A percentile compares a stretch with the other conserved stretches of the same genome.
phyloP scores from a whole-genome alignment of 2,113 vertebrate genomes.

The Ailurus styani region DNA sequence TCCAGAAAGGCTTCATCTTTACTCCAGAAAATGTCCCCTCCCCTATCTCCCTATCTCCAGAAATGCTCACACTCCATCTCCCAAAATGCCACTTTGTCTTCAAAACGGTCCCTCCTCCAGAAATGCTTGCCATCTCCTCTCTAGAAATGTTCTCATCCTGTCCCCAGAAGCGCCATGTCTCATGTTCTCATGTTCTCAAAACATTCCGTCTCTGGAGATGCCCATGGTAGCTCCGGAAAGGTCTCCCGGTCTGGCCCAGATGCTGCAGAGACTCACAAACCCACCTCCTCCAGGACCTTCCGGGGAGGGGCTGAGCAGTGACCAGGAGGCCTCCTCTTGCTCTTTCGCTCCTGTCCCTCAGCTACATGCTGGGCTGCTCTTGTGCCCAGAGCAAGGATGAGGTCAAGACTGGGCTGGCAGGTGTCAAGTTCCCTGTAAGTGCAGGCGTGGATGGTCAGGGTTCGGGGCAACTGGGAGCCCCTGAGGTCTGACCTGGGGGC shows the following conservation, averaged over 20 bases:
- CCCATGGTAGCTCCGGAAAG: neutral
- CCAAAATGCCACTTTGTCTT: neutral
- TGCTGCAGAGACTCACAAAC: neutral
- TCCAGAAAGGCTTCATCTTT: slow-evolving; percentile 18
- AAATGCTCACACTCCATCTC: neutral
- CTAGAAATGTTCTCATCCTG: neutral
- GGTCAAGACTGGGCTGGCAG: neutral
- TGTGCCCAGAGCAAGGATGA: neutral
- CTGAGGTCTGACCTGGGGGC: neutral
- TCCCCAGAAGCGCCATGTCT: neutral
- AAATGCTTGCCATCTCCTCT: neutral
- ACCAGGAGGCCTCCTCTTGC: neutral
- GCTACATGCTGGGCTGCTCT: neutral
- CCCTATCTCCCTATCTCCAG: neutral
- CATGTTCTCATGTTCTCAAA: neutral
- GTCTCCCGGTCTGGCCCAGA: neutral
- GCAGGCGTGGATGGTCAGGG: neutral
- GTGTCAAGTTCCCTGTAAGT: neutral
- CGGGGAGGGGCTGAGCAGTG: neutral
- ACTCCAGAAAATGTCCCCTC: neutral
- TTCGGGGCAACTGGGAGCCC: neutral
- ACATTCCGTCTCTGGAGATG: neutral
- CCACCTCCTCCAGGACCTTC: neutral
- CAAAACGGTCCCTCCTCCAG: neutral
- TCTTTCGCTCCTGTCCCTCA: neutral